Evolutionary conservation across 2,797 vertebrate species (phyloP).

Genomic region (Lithobates sylvaticus): DNA sequence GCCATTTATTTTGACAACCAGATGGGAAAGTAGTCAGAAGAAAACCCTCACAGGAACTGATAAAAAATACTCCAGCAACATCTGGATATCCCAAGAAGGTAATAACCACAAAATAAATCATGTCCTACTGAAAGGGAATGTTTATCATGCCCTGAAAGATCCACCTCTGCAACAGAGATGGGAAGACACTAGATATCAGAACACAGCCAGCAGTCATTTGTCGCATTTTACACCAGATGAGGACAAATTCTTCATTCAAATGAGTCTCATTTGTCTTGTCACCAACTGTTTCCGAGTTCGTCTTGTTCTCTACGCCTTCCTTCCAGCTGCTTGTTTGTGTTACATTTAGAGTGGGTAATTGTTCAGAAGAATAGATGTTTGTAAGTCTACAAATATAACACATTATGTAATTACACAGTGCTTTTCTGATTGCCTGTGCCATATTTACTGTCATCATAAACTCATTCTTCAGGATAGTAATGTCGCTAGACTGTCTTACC

Average conservation of each 20-base stretch:
- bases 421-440: not conserved
- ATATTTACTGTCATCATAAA: not conserved
- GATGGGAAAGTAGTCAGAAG: slow-evolving; percentile 51
- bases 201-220: slow-evolving; percentile 56
- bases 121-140: slow-evolving; percentile 44
- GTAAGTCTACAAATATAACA: slow-evolving; percentile 13
- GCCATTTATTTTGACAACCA: slow-evolving; percentile 57
- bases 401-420: slow-evolving; percentile 2
- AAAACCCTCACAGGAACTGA: slow-evolving; percentile 46
- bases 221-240: slow-evolving; percentile 48
- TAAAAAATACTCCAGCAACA: slow-evolving; percentile 57
- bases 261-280: slow-evolving; percentile 54
- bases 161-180: slow-evolving; percentile 49
- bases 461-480: not conserved
- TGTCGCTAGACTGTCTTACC: no score
- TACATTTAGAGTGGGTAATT: slow-evolving; percentile 6
- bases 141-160: slow-evolving; percentile 55
- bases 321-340: slow-evolving; percentile 42
- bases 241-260: slow-evolving; percentile 56
- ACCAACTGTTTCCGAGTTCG: slow-evolving; percentile 22
- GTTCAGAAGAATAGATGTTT: slow-evolving; percentile 17
- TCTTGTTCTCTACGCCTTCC: slow-evolving; percentile 13
- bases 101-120: slow-evolving; percentile 58
- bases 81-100: slow-evolving; percentile 55
- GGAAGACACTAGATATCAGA: slow-evolving; percentile 45